Percentiles rank a stretch among this genome's conserved stretches.
phyloP scores from a whole-genome alignment of 2,888 invertebrate species.

The Drosophila robusta region DNA sequence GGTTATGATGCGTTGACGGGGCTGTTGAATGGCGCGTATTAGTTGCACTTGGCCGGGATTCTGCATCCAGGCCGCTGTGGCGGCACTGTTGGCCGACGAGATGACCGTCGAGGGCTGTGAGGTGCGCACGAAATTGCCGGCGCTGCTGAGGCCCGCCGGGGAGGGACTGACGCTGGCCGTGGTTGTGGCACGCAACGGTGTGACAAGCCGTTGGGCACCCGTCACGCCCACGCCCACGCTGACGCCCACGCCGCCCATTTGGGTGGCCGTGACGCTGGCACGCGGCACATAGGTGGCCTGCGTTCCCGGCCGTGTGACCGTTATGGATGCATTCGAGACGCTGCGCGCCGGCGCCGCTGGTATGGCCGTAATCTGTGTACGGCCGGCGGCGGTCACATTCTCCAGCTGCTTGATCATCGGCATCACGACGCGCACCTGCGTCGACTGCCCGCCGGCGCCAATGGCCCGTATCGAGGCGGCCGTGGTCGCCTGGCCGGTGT shows the following conservation, averaged over 20 bases:
- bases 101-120: slow-evolving; percentile 84
- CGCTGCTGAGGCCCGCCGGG: slow-evolving; percentile 69
- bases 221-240: slow-evolving; percentile 53
- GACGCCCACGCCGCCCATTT: slow-evolving; percentile 76
- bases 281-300: slow-evolving; percentile 84
- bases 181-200: slow-evolving; percentile 82
- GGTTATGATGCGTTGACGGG: slow-evolving; percentile 83
- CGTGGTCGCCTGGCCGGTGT: slow-evolving; percentile 76
- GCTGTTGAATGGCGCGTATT: slow-evolving; percentile 83
- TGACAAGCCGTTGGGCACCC: slow-evolving; percentile 80
- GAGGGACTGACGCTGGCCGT: slow-evolving; percentile 71
- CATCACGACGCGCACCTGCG: slow-evolving; percentile 84
- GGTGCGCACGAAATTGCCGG: slow-evolving; percentile 83
- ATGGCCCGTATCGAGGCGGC: slow-evolving; percentile 82
- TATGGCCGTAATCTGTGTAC: slow-evolving; percentile 85
- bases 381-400: slow-evolving; percentile 74
- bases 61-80: slow-evolving; percentile 82
- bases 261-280: slow-evolving; percentile 83
- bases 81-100: slow-evolving; percentile 81
- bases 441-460: slow-evolving; percentile 83
- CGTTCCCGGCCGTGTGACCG: slow-evolving; percentile 84
- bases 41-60: slow-evolving; percentile 84
- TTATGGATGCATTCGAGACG: slow-evolving; percentile 85
- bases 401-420: slow-evolving; percentile 87
- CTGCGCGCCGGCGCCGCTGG: slow-evolving; percentile 81